Evolutionary conservation across 1,140 invertebrate species (phyloP).

Genomic region (Drosophila sturtevanti): DNA sequence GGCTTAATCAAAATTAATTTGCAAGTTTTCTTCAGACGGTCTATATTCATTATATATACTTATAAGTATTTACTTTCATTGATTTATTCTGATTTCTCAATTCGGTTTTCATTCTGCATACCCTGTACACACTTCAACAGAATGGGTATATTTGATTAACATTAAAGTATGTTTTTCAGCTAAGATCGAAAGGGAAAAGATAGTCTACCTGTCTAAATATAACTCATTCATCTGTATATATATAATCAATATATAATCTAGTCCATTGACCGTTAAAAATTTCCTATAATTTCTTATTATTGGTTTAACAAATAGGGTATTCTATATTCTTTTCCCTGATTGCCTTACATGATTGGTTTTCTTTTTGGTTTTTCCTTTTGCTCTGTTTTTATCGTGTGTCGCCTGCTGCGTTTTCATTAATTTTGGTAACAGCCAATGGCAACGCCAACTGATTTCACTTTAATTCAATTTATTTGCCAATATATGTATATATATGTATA

Average conservation of each 20-base stretch:
- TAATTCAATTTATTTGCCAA: conserved; percentile 76
- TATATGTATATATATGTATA: conserved; percentile 58
- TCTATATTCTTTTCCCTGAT: background rate
- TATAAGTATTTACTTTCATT: conserved; percentile 34
- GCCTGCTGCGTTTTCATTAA: conserved; percentile 64
- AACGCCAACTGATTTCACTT: conserved; percentile 68
- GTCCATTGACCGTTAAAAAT: no score
- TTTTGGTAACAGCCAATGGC: conserved; percentile 64
- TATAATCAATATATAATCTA: no score
- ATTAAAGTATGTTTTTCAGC: no score
- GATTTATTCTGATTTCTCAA: conserved; percentile 69
- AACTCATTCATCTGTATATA: no score
- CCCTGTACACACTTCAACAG: conserved; percentile 12
- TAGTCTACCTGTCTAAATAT: no score
- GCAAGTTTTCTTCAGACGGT: conserved; percentile 33
- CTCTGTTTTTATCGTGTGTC: conserved; percentile 17
- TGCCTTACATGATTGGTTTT: background rate
- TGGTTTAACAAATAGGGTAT: background rate
- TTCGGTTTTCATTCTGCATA: conserved; percentile 28
- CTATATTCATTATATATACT: conserved; percentile 31
- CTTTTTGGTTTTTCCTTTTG: background rate
- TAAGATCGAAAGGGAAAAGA: no score
- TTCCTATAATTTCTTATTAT: background rate
- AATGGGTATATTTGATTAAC: background rate
- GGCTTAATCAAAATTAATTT: conserved; percentile 57